These are phyloP conservation scores for Palythoa caribaeorum DNA, from an alignment of 92 coral and sea anemone species.

Conservation along the genomic window DNA sequence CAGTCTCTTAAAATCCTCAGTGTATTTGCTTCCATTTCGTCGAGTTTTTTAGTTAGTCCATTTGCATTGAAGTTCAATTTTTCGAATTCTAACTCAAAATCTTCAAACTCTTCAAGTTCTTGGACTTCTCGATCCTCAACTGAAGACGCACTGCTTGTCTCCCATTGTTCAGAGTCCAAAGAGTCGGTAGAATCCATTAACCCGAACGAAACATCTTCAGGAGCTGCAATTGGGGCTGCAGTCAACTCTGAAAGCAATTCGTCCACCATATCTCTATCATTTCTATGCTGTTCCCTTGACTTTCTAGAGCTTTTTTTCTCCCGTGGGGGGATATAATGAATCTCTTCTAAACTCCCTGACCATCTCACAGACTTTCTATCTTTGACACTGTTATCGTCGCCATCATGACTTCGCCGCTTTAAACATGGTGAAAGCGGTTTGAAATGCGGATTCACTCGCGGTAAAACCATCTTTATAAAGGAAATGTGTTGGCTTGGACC, in stretches of 20 bases:
- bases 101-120: slow-evolving; percentile 11
- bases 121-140: background rate
- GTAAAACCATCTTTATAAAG: slow-evolving; percentile 23
- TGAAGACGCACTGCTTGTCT: background rate
- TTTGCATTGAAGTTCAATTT: background rate
- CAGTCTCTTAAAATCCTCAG: slow-evolving; percentile 24
- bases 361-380: slow-evolving; percentile 43
- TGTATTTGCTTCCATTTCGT: slow-evolving; percentile 24
- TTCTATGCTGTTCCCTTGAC: background rate
- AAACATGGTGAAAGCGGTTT: slow-evolving; percentile 47
- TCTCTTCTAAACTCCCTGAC: slow-evolving; percentile 46
- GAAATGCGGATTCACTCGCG: slow-evolving; percentile 37
- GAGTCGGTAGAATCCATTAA: background rate
- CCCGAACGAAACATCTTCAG: slow-evolving; percentile 27
- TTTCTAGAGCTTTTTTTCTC: slow-evolving; percentile 29
- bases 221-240: slow-evolving; percentile 2
- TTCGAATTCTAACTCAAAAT: slow-evolving; percentile 2
- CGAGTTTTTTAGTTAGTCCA: background rate
- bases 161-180: slow-evolving; percentile 17
- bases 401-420: slow-evolving; percentile 13
- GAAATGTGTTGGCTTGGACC: background rate
- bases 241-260: slow-evolving; percentile 23
- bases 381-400: slow-evolving; percentile 1
- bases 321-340: slow-evolving; percentile 37
- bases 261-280: slow-evolving; percentile 32